These are phyloP conservation scores for Clinocottus analis DNA, from an alignment of 2,113 vertebrate genomes.

Conservation along the genomic window DNA sequence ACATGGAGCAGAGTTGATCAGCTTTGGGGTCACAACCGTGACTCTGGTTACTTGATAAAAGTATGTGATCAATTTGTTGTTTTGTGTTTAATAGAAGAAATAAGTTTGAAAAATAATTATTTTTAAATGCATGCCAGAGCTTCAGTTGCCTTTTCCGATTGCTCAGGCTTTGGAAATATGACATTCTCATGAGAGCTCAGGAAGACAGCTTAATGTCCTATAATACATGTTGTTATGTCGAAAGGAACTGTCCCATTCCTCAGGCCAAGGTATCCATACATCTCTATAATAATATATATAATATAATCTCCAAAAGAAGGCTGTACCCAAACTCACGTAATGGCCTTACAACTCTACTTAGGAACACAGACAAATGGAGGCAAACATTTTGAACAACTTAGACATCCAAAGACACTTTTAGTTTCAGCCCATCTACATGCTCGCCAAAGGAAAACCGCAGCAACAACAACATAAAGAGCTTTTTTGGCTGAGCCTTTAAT, in stretches of 20 bases:
- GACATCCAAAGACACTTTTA: neutral
- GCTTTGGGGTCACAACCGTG: neutral
- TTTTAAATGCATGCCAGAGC: neutral
- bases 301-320: no score
- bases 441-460: slow-evolving; percentile 14
- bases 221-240: neutral
- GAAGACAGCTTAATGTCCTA: neutral
- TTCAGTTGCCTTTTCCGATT: neutral
- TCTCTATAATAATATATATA: no score
- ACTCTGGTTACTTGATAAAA: neutral
- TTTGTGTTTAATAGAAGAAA: neutral
- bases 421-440: neutral
- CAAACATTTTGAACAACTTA: neutral
- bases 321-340: neutral
- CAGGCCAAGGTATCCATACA: neutral
- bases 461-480: slow-evolving; percentile 47
- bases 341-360: slow-evolving; percentile 1
- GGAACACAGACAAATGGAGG: neutral
- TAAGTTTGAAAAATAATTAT: neutral
- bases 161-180: neutral
- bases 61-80: neutral
- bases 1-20: neutral
- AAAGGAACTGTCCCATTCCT: neutral
- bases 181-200: neutral
- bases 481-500: slow-evolving; percentile 69